Evolutionary conservation across 2,888 invertebrate species (phyloP), one percentile per base, ranked within the genome.

Genomic region (Cheilosia impressa): DNA sequence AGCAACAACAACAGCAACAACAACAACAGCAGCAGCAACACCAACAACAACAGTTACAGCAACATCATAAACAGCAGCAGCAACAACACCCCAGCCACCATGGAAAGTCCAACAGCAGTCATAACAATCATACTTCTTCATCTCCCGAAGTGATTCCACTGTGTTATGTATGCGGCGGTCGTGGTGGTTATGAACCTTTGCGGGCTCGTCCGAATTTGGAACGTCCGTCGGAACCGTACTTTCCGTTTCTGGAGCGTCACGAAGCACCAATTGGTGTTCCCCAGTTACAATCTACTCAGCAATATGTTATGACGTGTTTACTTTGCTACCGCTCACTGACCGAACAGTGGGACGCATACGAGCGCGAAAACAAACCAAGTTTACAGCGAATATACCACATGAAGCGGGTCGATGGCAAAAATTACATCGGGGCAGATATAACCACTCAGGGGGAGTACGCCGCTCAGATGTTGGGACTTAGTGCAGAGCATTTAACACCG

Each of bases 271-370:
- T 94, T 75, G 96, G 96, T 90, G 93, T 94, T 55, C 92, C 88
- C 90, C 93, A 85, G 90, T 91, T 90, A 38, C 88, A 89, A 90
- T 90, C 89, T 15, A 89, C 89, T 91, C 93, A 91, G 88, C 87
- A 89, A 38, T 93, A 93, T 52, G 96, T 97, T 47, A 94, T 95
- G 88, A 95, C 96, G 78, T 98, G 98, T 93, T 95, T 95, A 91
- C 94, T 98, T 38, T 98, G 98, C 93, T 97, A 96, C 92, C 95
- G 96, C 66, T 94, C 97, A 90, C 94, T 98, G 53, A 94, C 96
- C 73, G 96, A 97, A 91, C 98, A 98, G 93, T 98, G 98, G 98
- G 97, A 98, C 89, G 94, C 96, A 87, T 97, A 97, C 92, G 98
- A 98, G 93, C 93, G 96, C 53, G 96, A 96, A 89, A 95, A 95